phyloP scores from a whole-genome alignment of 2,113 vertebrate genomes.

The Syrrhaptes paradoxus region DNA sequence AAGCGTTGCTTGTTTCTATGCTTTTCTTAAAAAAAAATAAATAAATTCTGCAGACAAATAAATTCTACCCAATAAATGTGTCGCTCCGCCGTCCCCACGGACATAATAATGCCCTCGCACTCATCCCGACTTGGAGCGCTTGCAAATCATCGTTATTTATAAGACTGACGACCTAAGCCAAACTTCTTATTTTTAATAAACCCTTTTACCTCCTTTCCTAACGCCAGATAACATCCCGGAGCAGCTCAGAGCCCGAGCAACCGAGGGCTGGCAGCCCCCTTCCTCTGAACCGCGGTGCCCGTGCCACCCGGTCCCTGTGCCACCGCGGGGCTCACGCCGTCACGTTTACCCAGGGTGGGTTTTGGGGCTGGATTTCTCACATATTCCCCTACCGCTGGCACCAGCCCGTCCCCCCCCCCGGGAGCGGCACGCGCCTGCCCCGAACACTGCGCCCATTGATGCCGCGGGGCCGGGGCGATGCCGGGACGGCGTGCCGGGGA shows the following conservation, averaged over 20 bases:
- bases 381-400: background rate
- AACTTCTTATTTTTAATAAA: background rate
- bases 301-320: background rate
- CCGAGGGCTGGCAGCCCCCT: background rate
- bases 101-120: slow-evolving; percentile 34
- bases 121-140: slow-evolving; percentile 1
- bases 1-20: background rate
- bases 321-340: background rate
- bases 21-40: background rate
- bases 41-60: background rate
- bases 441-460: slow-evolving; percentile 67
- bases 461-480: background rate
- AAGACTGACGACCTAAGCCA: background rate
- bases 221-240: rapidly evolving
- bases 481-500: background rate
- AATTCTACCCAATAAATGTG: slow-evolving; percentile 44
- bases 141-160: background rate
- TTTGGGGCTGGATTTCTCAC: background rate
- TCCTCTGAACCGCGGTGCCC: background rate
- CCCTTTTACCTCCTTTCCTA: slow-evolving; percentile 62
- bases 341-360: background rate
- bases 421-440: background rate
- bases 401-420: background rate
- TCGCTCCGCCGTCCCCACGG: background rate
- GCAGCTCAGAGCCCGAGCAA: background rate